Evolutionary conservation across 2,888 invertebrate genomes (phyloP).

Genomic region (Schizaphis graminum): DNA sequence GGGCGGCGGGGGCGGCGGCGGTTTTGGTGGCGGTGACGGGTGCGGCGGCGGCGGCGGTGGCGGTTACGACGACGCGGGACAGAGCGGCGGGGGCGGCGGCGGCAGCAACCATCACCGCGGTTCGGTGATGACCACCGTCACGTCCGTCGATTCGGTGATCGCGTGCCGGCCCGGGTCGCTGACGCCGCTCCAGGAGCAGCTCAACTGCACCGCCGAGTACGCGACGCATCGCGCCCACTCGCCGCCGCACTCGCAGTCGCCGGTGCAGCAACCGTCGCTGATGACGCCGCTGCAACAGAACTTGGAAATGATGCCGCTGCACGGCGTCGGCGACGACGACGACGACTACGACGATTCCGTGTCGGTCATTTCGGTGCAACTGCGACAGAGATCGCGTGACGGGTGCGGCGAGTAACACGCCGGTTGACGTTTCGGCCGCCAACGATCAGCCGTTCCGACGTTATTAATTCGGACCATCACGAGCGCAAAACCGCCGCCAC

Average conservation of each 20-base stretch:
- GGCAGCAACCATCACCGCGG: slow-evolving; percentile 75
- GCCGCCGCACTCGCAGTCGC: not conserved
- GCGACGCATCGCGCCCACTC: slow-evolving; percentile 45
- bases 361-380: not conserved
- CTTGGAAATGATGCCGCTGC: slow-evolving; percentile 50
- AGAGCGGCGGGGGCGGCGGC: slow-evolving; percentile 77
- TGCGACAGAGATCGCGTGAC: not conserved
- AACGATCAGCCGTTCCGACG: not conserved
- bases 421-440: not conserved
- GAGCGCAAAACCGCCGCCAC: not conserved
- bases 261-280: slow-evolving; percentile 26
- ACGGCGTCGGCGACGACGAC: not conserved
- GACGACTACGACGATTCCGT: not conserved
- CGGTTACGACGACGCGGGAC: slow-evolving; percentile 76
- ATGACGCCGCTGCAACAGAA: not conserved
- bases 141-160: slow-evolving; percentile 76
- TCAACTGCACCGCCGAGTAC: slow-evolving; percentile 68
- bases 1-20: slow-evolving; percentile 83
- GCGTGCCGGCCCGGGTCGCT: slow-evolving; percentile 69
- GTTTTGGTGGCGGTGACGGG: slow-evolving; percentile 73
- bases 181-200: slow-evolving; percentile 69
- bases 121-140: slow-evolving; percentile 78
- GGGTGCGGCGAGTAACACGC: not conserved
- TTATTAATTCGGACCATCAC: not conserved
- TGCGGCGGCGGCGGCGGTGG: slow-evolving; percentile 77